Conservation (phyloP, 2,888 invertebrate species). For the Lepidocyrtinus sp. region DNA sequence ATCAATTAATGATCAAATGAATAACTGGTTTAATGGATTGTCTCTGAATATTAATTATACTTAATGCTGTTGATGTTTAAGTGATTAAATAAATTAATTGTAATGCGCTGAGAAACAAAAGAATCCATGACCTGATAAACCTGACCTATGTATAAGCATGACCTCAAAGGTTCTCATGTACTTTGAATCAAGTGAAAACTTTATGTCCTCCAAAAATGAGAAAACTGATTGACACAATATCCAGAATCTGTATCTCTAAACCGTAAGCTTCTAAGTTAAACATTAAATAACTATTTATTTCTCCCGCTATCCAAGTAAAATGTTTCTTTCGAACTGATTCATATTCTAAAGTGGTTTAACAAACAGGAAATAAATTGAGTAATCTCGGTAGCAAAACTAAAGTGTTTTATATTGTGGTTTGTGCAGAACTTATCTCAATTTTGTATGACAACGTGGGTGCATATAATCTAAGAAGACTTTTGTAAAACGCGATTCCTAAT, state of each 20-base stretch:
- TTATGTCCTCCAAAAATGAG: background rate
- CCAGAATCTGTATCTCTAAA: too few relatives aligned
- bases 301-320: background rate
- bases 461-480: background rate
- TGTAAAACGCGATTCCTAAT: too few relatives aligned
- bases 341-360: too few relatives aligned
- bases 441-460: background rate
- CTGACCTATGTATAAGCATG: slow-evolving; percentile 28
- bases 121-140: slow-evolving; percentile 45
- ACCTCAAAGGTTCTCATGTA: background rate
- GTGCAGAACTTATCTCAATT: background rate
- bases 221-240: too few relatives aligned
- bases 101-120: slow-evolving; percentile 2
- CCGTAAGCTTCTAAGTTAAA: background rate
- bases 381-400: background rate
- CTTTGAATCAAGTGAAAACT: background rate
- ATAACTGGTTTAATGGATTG: too few relatives aligned
- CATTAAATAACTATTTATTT: background rate
- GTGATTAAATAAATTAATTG: too few relatives aligned
- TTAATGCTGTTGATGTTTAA: too few relatives aligned
- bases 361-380: too few relatives aligned
- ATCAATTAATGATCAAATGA: too few relatives aligned
- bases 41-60: too few relatives aligned
- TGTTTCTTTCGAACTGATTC: background rate
- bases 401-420: too few relatives aligned